Conservation (phyloP, 2,797 vertebrate genomes). For the Sarcophilus harrisii region DNA sequence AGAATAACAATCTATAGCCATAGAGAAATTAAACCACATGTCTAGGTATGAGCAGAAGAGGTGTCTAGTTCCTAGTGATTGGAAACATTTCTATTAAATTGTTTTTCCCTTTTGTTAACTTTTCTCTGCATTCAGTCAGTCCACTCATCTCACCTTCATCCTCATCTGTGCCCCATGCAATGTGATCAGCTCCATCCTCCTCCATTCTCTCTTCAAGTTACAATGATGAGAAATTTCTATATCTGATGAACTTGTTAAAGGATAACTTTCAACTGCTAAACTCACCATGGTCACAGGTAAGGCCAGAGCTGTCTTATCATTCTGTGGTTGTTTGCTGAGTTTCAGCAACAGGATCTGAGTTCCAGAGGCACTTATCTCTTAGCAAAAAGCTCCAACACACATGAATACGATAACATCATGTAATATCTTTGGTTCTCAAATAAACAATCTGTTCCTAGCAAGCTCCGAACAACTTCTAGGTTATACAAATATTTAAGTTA, state of each 20-base stretch:
- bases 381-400: no score
- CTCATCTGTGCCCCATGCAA: constrained; percentile 79
- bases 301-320: neutral
- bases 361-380: no score
- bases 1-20: neutral
- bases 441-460: no score
- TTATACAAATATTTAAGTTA: no score
- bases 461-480: no score
- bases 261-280: neutral
- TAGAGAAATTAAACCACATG: neutral
- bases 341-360: neutral
- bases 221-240: constrained; percentile 62
- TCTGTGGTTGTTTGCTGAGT: neutral
- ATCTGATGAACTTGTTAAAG: neutral
- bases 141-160: constrained; percentile 63
- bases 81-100: neutral
- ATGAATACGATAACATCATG: no score
- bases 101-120: neutral
- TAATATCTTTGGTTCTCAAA: no score
- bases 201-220: constrained; percentile 75
- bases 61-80: neutral
- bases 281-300: constrained; percentile 38
- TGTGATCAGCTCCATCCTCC: constrained; percentile 72
- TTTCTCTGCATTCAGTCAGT: constrained; percentile 56
- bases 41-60: neutral